Base-by-base conservation (phyloP, 2,888 invertebrate genomes). In the Lomographa bimaculata region DNA sequence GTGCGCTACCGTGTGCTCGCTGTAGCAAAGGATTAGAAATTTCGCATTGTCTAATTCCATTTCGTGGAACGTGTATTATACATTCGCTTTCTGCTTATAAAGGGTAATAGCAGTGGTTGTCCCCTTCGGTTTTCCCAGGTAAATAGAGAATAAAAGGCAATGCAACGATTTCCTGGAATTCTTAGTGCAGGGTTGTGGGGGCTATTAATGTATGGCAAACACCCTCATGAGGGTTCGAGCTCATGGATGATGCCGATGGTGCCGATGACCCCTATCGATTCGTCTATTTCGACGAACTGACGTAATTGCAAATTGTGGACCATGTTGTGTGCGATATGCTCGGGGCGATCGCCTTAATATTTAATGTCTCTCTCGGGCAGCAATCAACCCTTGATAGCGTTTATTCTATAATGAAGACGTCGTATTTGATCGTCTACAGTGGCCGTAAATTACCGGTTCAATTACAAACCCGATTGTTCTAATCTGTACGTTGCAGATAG, bases 201-300 rank as follows among this genome's bases (percentile, higher is more conserved):
- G 73, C 58, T 50, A 73, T 51, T 77, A 79, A 79, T 79, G 74
- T 77, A 72, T 75, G 71, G 74, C 75, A 69, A 71, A 70, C 77
- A 73, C 81, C 82, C 80, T 81, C 67, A 66, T 69, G 72, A 81
- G 84, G 84, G 86, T 76, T 79, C 75, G 61, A 79, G 72, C 79
- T 74, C 73, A 75, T 75, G 63, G 73, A 77, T 79, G 79, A 75
- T 80, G 77, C 70, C 77, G 79, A 78, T 80, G 70, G 84, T 85
- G 87, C 74, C 87, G 81, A 86, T 86, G 86, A 86, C 86, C 87
- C 64, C 77, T 83, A 86, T 87, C 83, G 87, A 87, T 87, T 86
- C 59, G 67, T 64, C 62, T 67, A 72, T 77, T 82, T 82, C 82
- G 64, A 70, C 72, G 79, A 71, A 62, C 21, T 36, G 36, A 18